Evolutionary conservation across 2,888 invertebrate genomes (phyloP), one percentile per base, ranked within the genome.

Genomic region (Xylota sylvarum): DNA sequence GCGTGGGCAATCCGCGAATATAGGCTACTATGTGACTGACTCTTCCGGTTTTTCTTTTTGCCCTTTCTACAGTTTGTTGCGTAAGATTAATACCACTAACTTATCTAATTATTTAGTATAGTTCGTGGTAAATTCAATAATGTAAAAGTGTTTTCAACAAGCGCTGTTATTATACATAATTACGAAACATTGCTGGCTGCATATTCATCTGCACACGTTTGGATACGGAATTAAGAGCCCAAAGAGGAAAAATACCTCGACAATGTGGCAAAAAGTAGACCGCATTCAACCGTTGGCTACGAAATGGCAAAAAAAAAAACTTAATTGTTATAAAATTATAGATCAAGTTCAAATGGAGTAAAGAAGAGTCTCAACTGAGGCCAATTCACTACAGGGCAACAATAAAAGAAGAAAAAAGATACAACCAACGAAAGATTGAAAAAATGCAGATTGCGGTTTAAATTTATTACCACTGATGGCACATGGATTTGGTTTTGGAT

Each of bases 281-380:
- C 77, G 35, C 77, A 83, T 69, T 60, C 65, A 80, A 65, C 62
- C 43, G 32, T 78, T 77, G 40, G 50, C 19, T 77, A 30, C 27
- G 23, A 48, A 48, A 35, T 23, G 23, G 23, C 23, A 19, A 48
- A 48, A 48, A 48, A 55, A 46, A 43, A 10, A 46, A 17, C 46
- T 62, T 23, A 46, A 56, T 46, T 74, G 58, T 56, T 40, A 84
- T 62, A 62, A 79, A 80, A 76, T 70, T 62, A 76, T 76, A 65
- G 85, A 85, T 85, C 85, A 85, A 85, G 85, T 85, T 85, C 85
- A 85, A 80, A 64, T 65, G 70, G 52, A 65, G 43, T 62, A 48
- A 50, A 79, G 79, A 74, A 46, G 67, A 58, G 23, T 48, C 17
- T 37, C 77, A 65, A 65, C 43, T 67, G 62, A 83, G 50, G 65